Base-by-base conservation (phyloP, 2,797 vertebrate genomes). In the Prunella strophiata region DNA sequence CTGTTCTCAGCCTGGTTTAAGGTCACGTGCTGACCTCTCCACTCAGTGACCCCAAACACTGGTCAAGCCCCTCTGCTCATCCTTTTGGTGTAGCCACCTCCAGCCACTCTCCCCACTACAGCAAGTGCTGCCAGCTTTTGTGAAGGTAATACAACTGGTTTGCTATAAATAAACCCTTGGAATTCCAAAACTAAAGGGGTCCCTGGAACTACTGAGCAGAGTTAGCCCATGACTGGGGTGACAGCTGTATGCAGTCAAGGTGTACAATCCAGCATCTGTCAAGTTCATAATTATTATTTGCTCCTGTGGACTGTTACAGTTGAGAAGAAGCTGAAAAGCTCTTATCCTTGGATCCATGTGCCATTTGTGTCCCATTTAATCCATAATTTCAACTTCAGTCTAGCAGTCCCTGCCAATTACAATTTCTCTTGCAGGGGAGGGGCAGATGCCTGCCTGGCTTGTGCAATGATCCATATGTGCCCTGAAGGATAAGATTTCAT, bases 391-490 rank as follows among this genome's bases (percentile, higher is more conserved):
- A 85, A 27, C 26, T 51, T 80, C 7, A 68, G 34, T 85, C 52
- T 94, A 54, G 38, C 40, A 52, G 47, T 74, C 58, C 58, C 55
- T 92, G 66, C 92, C 87, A 86, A 71, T 95, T 90, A 86, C 67
- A 40, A 16, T 92, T 85, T 77, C 74, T 77, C 36, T 71, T 23
- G 19, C 58, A 63, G 63, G 83, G 85, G 77, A 94, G 91, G 85
- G 87, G 83, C 89, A 94, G 81, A 80, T 85, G 96, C 71, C 82
- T 90, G 85, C 59, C 74, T 90, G 89, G 87, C 80, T 91, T 89
- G 85, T 93, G 89, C 92, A 93, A 63, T 29, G 77, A 94, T 94
- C 95, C 80, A 16, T 96, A 70, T 38, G 68, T 94, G 83, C 94
- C 88, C 95, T 0, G 1, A 82, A 94, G 96, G 83, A 80, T 94